A percentile compares a stretch with the other conserved stretches of the same genome.
These are phyloP conservation scores for Menidia beryllina DNA, from an alignment of 2,113 vertebrate genomes.

Conservation along the genomic window DNA sequence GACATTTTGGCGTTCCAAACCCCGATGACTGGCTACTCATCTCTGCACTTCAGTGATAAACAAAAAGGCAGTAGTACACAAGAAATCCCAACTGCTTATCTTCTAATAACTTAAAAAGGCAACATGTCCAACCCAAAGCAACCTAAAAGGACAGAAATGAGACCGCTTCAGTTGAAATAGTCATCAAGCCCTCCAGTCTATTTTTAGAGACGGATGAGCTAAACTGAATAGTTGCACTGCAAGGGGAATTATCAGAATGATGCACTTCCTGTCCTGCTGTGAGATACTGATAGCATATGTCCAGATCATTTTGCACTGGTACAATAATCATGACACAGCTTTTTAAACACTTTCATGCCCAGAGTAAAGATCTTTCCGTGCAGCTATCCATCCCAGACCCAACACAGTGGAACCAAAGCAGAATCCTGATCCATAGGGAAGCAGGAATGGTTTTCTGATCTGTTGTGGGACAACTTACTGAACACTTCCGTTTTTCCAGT, in stretches of 20 bases:
- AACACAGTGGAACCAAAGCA: background rate
- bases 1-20: background rate
- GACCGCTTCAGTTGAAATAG: slow-evolving; percentile 13
- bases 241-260: slow-evolving; percentile 42
- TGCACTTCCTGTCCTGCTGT: slow-evolving; percentile 33
- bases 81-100: slow-evolving; percentile 29
- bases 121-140: background rate
- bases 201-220: slow-evolving; percentile 37
- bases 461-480: background rate
- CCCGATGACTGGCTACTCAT: slow-evolving; percentile 40
- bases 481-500: background rate
- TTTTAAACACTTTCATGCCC: slow-evolving; percentile 6
- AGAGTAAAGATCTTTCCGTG: background rate
- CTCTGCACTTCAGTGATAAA: slow-evolving; percentile 44
- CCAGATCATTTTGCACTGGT: background rate
- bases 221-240: background rate
- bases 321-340: slow-evolving; percentile 7
- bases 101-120: background rate
- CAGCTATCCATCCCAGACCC: background rate
- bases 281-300: slow-evolving; percentile 6
- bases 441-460: slow-evolving; percentile 23
- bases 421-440: background rate
- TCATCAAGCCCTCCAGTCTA: slow-evolving; percentile 18
- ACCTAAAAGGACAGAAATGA: slow-evolving; percentile 11
- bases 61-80: slow-evolving; percentile 8